These are phyloP conservation scores for Mobula hypostoma DNA, from an alignment of 2,113 vertebrate species.

Conservation along the genomic window DNA sequence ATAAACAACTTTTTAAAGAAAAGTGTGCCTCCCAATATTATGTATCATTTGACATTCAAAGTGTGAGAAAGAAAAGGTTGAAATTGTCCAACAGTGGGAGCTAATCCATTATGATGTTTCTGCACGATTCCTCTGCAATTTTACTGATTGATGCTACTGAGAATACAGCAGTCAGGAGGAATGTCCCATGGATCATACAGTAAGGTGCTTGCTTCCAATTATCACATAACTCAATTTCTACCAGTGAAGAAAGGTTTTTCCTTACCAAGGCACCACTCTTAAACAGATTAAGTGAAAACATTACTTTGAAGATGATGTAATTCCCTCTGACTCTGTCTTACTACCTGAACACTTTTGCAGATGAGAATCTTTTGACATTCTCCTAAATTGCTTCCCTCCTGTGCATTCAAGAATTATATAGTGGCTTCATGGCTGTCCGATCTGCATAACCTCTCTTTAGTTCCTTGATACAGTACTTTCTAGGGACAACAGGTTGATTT, in stretches of 20 bases:
- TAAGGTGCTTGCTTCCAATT: background rate
- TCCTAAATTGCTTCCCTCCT: too few relatives aligned
- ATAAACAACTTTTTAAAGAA: background rate
- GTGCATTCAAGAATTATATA: too few relatives aligned
- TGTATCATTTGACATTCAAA: background rate
- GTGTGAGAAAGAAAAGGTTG: background rate
- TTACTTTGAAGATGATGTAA: background rate
- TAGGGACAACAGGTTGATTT: background rate
- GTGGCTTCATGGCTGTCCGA: too few relatives aligned
- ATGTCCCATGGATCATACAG: background rate
- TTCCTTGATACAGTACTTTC: too few relatives aligned
- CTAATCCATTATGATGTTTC: background rate
- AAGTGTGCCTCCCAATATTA: background rate
- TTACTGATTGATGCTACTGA: background rate
- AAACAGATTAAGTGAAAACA: background rate
- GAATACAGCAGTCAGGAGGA: background rate
- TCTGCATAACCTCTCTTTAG: too few relatives aligned
- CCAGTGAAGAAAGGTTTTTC: background rate
- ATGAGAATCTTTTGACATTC: too few relatives aligned
- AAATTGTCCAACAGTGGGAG: background rate
- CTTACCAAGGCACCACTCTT: background rate
- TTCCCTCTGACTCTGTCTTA: too few relatives aligned
- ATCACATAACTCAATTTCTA: background rate
- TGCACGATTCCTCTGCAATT: background rate
- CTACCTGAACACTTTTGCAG: too few relatives aligned